These are phyloP conservation scores for Rana temporaria DNA, from an alignment of 2,113 vertebrate genomes.

Conservation along the genomic window DNA sequence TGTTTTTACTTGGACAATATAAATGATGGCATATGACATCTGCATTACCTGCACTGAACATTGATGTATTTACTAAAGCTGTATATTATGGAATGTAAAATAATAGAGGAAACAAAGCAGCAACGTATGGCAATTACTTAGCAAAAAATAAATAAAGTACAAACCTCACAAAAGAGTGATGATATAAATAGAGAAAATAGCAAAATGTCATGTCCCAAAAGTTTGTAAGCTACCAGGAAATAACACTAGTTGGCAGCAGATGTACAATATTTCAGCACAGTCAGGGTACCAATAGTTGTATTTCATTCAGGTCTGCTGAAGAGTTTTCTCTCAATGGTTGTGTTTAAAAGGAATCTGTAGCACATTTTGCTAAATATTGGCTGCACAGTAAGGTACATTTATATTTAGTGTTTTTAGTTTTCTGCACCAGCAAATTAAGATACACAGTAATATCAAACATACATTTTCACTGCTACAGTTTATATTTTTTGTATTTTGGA, in stretches of 20 bases:
- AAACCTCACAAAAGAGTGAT: not conserved
- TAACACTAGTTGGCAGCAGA: conserved; percentile 53
- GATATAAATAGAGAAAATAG: not conserved
- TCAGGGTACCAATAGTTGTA: not conserved
- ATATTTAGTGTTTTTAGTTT: no score
- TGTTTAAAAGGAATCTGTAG: no score
- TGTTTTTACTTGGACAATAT: not conserved
- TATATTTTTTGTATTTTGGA: no score
- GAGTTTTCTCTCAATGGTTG: no score
- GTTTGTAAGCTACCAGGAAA: not conserved
- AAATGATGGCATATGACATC: not conserved
- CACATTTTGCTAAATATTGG: no score
- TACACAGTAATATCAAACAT: no score
- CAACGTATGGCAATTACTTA: not conserved
- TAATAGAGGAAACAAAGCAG: not conserved
- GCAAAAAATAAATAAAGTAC: not conserved
- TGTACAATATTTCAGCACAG: conserved; percentile 26
- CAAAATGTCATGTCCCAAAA: not conserved
- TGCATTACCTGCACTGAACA: no score
- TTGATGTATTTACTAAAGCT: no score
- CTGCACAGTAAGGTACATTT: no score
- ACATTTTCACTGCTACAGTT: no score
- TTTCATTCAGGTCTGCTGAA: not conserved
- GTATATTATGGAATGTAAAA: not conserved
- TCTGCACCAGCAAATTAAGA: no score